phyloP scores from a whole-genome alignment of 2,113 vertebrate species.

The Larimichthys crocea region DNA sequence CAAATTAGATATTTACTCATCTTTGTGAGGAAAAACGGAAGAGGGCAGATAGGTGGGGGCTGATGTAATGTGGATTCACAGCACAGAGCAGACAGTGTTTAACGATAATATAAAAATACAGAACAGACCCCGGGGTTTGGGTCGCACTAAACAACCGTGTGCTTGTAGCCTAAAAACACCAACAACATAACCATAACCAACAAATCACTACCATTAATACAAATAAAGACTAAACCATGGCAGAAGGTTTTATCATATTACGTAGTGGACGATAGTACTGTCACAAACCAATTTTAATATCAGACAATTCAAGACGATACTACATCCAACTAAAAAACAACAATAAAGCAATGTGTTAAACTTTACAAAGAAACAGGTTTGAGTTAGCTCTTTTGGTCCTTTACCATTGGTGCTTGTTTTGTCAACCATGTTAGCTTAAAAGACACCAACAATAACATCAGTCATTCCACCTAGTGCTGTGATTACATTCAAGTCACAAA shows the following conservation, averaged over 20 bases:
- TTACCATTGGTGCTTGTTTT: not conserved
- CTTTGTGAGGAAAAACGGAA: constrained; percentile 35
- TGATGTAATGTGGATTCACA: constrained; percentile 49
- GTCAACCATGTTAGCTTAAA: not conserved
- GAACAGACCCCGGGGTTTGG: constrained; percentile 11
- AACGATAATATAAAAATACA: constrained; percentile 42
- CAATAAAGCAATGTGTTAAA: not conserved
- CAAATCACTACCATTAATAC: constrained; percentile 62
- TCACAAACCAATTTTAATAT: constrained; percentile 1
- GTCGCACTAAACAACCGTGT: constrained; percentile 9
- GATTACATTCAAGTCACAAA: not conserved
- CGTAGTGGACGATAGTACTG: not conserved
- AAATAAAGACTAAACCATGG: constrained; percentile 35
- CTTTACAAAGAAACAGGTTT: not conserved
- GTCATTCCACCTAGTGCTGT: not conserved
- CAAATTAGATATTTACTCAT: constrained; percentile 69
- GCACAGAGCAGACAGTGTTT: constrained; percentile 49
- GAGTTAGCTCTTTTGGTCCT: not conserved
- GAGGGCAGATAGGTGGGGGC: constrained; percentile 9
- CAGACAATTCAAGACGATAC: constrained; percentile 6
- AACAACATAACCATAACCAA: constrained; percentile 39
- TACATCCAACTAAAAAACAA: not conserved
- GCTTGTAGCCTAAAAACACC: constrained; percentile 36
- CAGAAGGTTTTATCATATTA: constrained; percentile 31
- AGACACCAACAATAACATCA: not conserved